Evolutionary conservation across 2,888 invertebrate species (phyloP), one percentile per base, ranked within the genome.

Genomic region (Melinaea marsaeus): DNA sequence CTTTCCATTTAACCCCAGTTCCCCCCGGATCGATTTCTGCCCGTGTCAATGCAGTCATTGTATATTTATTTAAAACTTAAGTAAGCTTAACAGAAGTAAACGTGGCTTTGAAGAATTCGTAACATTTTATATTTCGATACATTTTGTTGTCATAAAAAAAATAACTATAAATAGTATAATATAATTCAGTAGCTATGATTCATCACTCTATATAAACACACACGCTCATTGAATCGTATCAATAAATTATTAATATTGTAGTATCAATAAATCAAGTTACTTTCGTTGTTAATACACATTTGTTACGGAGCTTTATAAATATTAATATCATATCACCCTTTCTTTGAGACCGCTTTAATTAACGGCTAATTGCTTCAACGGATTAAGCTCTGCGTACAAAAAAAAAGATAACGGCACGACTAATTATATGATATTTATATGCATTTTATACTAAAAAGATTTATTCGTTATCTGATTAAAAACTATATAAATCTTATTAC

Each of bases 181-280:
- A 51, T 22, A n/a, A 22, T 32, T 7, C 22, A 11, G 51, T 51
- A 51, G 51, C 51, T 5, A 11, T n/a, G 7, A 51, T 51, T 32
- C n/a, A 51, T 51, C 22, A 51, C 32, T 51, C 5, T 9, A 51
- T 51, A 42, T 51, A 22, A 51, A 22, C 51, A 32, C 51, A 51
- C 51, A 51, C 32, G n/a, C 13, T 48, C 48, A 48, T 32, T 51
- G 51, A 51, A 32, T 51, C 51, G 51, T 51, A 51, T 32, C 7
- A 42, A 9, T 42, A 42, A 42, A 51, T 51, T 51, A 51, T 51
- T 51, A 51, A 51, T 51, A 51, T 22, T 51, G 51, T 51, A 51
- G 51, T 9, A 51, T 22, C 51, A 51, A 51, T 51, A 51, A 51
- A 51, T 51, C 51, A 32, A 51, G 22, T 51, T 32, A 51, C 22